Conservation (phyloP, 92 coral and sea anemone species). For the Porites rus region DNA sequence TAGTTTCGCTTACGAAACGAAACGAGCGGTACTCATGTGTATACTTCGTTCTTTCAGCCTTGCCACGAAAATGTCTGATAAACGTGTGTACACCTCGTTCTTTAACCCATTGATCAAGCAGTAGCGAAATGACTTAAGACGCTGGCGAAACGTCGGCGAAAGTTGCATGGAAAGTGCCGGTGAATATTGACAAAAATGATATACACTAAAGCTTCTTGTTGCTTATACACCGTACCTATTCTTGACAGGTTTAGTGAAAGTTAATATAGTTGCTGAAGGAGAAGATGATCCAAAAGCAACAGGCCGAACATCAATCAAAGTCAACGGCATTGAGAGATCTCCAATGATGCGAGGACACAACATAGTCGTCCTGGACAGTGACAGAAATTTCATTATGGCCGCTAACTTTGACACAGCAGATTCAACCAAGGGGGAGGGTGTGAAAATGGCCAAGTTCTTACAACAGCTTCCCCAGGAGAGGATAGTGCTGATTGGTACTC, state of each 20-base stretch:
- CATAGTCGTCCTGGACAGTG: conserved; percentile 91
- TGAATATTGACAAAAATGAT: neutral
- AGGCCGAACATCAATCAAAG: conserved; percentile 92
- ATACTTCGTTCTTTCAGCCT: no score
- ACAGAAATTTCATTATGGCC: conserved; percentile 92
- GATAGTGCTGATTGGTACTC: conserved; percentile 94
- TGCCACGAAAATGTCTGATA: no score
- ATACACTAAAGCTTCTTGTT: neutral
- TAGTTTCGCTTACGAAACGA: no score
- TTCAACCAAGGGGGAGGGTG: conserved; percentile 93
- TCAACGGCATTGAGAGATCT: conserved; percentile 95
- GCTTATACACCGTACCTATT: neutral
- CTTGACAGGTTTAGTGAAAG: conserved; percentile 83
- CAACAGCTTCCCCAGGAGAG: conserved; percentile 93
- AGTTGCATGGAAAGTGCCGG: neutral
- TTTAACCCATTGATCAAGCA: no score
- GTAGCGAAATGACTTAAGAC: no score
- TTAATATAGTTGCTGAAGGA: conserved; percentile 90
- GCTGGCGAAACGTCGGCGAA: no score
- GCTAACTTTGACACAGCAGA: conserved; percentile 97
- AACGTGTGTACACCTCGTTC: no score
- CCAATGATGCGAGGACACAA: conserved; percentile 97
- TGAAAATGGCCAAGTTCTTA: conserved; percentile 88
- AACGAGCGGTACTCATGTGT: no score
- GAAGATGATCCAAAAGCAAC: conserved; percentile 96